Evolutionary conservation across 2,113 vertebrate genomes (phyloP).

Genomic region (Trinectes maculatus): DNA sequence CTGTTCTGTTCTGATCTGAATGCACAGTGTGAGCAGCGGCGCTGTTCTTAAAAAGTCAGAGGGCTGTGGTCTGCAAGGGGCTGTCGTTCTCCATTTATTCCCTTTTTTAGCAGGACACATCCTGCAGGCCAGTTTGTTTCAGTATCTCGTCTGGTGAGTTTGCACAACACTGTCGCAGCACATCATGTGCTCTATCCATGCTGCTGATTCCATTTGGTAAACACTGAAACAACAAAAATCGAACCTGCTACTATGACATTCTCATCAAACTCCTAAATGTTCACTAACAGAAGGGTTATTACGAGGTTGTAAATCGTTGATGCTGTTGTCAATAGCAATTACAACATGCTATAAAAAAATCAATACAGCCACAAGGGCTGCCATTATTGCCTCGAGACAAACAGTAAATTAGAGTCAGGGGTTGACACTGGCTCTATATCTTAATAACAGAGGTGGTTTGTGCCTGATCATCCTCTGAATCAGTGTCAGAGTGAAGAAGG

Average conservation of each 20-base stretch:
- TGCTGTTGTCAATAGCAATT: constrained; percentile 42
- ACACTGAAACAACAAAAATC: constrained; percentile 37
- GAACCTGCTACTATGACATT: constrained; percentile 24
- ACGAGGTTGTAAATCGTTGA: constrained; percentile 30
- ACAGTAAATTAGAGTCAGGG: constrained; percentile 48
- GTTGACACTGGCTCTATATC: constrained; percentile 46
- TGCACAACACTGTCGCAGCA: constrained; percentile 18
- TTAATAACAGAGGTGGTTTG: constrained; percentile 53
- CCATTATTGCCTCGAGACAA: constrained; percentile 29
- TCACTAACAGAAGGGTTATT: constrained; percentile 17
- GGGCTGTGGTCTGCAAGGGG: background rate
- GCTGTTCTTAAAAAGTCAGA: background rate
- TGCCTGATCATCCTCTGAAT: constrained; percentile 57
- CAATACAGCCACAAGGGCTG: constrained; percentile 41
- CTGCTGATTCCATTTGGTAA: constrained; percentile 33
- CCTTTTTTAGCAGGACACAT: constrained; percentile 6
- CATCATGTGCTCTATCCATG: constrained; percentile 17
- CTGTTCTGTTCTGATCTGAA: background rate
- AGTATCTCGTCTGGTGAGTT: constrained; percentile 31
- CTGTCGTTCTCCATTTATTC: constrained; percentile 4
- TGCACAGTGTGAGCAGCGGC: background rate
- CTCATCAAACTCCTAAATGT: constrained; percentile 7
- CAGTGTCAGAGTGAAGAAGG: constrained; percentile 62
- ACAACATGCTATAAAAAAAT: constrained; percentile 56
- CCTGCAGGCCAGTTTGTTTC: background rate